Base-by-base conservation (phyloP, 2,113 vertebrate genomes). In the Ibidorhyncha struthersii region DNA sequence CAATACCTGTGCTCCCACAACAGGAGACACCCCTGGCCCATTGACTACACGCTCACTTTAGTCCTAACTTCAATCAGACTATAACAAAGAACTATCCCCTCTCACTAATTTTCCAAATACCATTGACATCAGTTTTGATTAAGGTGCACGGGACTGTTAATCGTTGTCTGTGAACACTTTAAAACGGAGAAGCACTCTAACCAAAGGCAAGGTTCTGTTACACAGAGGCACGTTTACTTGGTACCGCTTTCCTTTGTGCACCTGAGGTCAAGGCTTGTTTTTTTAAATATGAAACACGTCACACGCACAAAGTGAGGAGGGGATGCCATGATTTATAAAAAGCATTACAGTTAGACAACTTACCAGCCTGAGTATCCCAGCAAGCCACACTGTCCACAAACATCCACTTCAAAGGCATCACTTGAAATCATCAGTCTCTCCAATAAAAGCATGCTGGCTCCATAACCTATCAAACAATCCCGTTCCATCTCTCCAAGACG, bases 371-470 rank as follows among this genome's bases (percentile, higher is more conserved):
- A 99, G 95, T 99, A 99, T 36, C 99, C 99, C 91, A 99, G 96
- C 97, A 99, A 98, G 84, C 99, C 99, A 58, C 99, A 99, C 95
- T 99, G 99, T 38, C 99, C 99, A 36, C 99, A 99, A 69, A 99
- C 99, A 32, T 99, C 99, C 92, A 99, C 99, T 97, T 99, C 99
- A 70, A 99, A 99, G 81, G 99, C 99, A 47, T 99, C 99, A 20
- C 99, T 99, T 96, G 99, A 99, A 98, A 99, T 99, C 99, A 99
- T 99, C 84, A 99, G 99, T 34, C 99, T 99, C 97, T 99, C 99
- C 93, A 99, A 85, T 26, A 99, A 95, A 58, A 99, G 98, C 99
- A 99, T 99, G 96, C 99, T 99, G 70, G 99, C 99, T 91, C 99
- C 99, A 32, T 99, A 99, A 80, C 99, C 99, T 41, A 99, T 99